Base-by-base conservation (phyloP, 2,888 invertebrate genomes). In the Azorinus chamasolen region DNA sequence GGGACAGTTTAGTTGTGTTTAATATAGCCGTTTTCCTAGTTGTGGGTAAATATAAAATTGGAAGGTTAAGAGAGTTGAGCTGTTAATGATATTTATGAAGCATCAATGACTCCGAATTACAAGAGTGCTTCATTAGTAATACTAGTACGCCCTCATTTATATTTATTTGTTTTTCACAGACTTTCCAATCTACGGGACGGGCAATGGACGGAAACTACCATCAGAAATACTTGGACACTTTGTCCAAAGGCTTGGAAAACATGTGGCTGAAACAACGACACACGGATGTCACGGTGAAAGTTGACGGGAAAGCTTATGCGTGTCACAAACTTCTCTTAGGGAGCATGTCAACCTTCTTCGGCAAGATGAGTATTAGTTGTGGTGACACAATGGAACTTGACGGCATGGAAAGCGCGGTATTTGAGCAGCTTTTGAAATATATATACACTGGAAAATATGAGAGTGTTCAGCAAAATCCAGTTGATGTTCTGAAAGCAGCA, bases 371-470 rank as follows among this genome's bases (percentile, higher is more conserved):
- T 6, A 32, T 32, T 4, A 32, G 10, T 10, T 32, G 32, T 32
- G 32, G 10, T 6, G 32, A 32, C 32, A 66, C 57, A 16, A 76
- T 84, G 1, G 57, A 68, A 8, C 51, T 86, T 0, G 41, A 68
- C n/a, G 73, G 72, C 27, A 63, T 98, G 43, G 95, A 95, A 72
- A 95, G 95, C 16, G 95, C 95, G 82, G 96, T 96, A 90, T 95
- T 98, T 94, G 95, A 96, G 80, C 94, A 95, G 63, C 94, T 97
- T 41, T 95, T 98, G 79, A 95, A 96, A 85, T 97, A 96, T 92
- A 96, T 97, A 0, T 98, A 98, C 92, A 93, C 97, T 53, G 95
- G 97, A 61, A 95, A 95, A 83, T 95, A 96, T 64, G 95, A 95
- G 73, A 95, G 97, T 27, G 95, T 95, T 71, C 95, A 95, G 53